These are phyloP conservation scores for Brachyptera putata DNA, from an alignment of 2,888 invertebrate species.

Conservation along the genomic window DNA sequence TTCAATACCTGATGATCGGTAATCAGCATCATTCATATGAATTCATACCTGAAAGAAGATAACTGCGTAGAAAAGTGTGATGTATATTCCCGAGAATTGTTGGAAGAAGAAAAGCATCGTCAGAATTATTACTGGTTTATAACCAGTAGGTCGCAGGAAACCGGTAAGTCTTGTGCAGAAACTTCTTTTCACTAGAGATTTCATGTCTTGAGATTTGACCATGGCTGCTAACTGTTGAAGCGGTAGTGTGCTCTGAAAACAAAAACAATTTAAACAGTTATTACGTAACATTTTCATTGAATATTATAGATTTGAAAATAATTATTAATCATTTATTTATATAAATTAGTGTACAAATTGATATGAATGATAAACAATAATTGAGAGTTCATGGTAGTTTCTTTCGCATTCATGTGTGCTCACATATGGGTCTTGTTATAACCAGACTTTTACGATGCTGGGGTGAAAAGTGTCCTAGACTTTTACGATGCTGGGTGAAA, in stretches of 20 bases:
- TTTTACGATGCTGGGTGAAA: too few relatives aligned
- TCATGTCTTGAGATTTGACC: slow-evolving; percentile 51
- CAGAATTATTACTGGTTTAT: slow-evolving; percentile 54
- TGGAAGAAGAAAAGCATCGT: slow-evolving; percentile 55
- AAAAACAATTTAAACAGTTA: slow-evolving; percentile 19
- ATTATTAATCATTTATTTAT: too few relatives aligned
- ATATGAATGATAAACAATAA: too few relatives aligned
- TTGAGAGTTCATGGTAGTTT: too few relatives aligned
- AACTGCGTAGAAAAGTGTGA: slow-evolving; percentile 58
- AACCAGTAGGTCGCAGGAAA: slow-evolving; percentile 54
- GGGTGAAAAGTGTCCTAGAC: too few relatives aligned
- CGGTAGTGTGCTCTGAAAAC: slow-evolving; percentile 45
- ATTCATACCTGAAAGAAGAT: slow-evolving; percentile 54
- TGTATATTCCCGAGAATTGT: slow-evolving; percentile 58
- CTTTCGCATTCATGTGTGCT: too few relatives aligned
- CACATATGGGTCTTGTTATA: too few relatives aligned
- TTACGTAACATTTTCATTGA: neutral
- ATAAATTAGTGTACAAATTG: too few relatives aligned
- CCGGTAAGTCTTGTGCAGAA: slow-evolving; percentile 42
- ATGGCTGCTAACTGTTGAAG: slow-evolving; percentile 51
- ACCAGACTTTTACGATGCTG: too few relatives aligned
- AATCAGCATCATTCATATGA: too few relatives aligned
- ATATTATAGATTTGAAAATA: too few relatives aligned
- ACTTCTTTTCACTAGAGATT: slow-evolving; percentile 40
- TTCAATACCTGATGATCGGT: too few relatives aligned